Conservation (phyloP, 2,888 invertebrate genomes). For the Diabrotica balteata region DNA sequence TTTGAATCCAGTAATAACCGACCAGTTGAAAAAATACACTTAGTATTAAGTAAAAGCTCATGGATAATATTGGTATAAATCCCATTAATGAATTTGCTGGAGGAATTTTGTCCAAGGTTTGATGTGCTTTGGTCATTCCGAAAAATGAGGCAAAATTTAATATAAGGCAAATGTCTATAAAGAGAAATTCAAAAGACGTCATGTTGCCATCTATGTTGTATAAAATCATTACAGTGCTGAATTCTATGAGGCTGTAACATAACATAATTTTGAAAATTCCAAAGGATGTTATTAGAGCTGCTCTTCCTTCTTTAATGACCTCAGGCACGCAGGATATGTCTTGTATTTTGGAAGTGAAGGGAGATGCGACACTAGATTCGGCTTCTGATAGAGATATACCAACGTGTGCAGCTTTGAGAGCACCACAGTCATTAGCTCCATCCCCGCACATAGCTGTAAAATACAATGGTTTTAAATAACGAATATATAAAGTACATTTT, state of each 20-base stretch:
- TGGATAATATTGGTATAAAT: conserved; percentile 63
- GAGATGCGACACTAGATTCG: conserved; percentile 92
- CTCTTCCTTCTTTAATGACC: conserved; percentile 86
- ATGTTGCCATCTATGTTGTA: conserved; percentile 74
- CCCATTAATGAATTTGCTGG: conserved; percentile 66
- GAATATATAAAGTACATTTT: background rate
- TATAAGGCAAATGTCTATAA: conserved; percentile 70
- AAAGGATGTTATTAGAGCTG: conserved; percentile 95
- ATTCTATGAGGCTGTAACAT: conserved; percentile 91
- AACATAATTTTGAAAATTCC: conserved; percentile 99
- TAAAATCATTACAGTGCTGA: conserved; percentile 86
- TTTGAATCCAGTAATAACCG: conserved; percentile 62
- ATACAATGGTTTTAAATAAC: background rate
- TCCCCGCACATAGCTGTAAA: conserved; percentile 92
- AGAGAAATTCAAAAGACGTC: conserved; percentile 70
- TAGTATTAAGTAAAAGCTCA: conserved; percentile 63
- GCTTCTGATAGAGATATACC: conserved; percentile 91
- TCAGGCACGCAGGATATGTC: conserved; percentile 86
- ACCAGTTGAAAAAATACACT: conserved; percentile 62
- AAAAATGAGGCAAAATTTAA: conserved; percentile 70
- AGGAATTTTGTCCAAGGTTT: conserved; percentile 60
- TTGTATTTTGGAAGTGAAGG: conserved; percentile 86
- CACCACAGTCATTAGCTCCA: conserved; percentile 97
- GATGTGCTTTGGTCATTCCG: conserved; percentile 67
- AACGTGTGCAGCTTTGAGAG: conserved; percentile 89